Conservation (phyloP, 2,888 invertebrate genomes). For the Lochmaea crataegi region DNA sequence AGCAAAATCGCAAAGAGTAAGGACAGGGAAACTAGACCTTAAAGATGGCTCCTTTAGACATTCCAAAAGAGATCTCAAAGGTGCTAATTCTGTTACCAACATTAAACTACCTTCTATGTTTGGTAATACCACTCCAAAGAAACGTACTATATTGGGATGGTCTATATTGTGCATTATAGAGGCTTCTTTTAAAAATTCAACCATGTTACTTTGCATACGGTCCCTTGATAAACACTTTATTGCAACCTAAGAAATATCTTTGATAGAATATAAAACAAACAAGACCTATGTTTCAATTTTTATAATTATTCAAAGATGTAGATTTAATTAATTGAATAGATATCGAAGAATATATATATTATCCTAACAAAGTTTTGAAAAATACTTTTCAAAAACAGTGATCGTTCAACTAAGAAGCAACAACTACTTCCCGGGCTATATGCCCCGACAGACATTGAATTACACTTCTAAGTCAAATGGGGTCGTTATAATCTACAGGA, state of each 20-base stretch:
- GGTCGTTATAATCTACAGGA: too few species aligned
- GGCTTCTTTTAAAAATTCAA: slow-evolving; percentile 97
- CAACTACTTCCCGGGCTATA: too few species aligned
- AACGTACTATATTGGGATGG: slow-evolving; percentile 95
- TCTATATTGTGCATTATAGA: slow-evolving; percentile 98
- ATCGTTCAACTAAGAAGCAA: too few species aligned
- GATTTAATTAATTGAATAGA: too few species aligned
- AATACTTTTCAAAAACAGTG: too few species aligned
- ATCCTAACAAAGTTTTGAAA: too few species aligned
- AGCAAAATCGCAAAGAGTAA: slow-evolving; percentile 93
- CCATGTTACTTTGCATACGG: slow-evolving; percentile 94
- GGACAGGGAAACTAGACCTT: slow-evolving; percentile 90
- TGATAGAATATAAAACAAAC: too few species aligned
- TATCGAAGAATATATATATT: too few species aligned
- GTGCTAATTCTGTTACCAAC: slow-evolving; percentile 91
- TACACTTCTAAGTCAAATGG: too few species aligned
- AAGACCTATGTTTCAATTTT: too few species aligned
- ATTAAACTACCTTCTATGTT: slow-evolving; percentile 72
- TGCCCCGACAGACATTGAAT: too few species aligned
- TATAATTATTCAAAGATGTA: too few species aligned
- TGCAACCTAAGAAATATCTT: slow-evolving; percentile 77
- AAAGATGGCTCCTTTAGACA: slow-evolving; percentile 94
- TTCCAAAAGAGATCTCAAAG: slow-evolving; percentile 92
- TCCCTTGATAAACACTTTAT: slow-evolving; percentile 96
- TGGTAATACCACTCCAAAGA: slow-evolving; percentile 97